Conservation (phyloP, 1,140 invertebrate genomes). For the Asbolus verrucosus region DNA sequence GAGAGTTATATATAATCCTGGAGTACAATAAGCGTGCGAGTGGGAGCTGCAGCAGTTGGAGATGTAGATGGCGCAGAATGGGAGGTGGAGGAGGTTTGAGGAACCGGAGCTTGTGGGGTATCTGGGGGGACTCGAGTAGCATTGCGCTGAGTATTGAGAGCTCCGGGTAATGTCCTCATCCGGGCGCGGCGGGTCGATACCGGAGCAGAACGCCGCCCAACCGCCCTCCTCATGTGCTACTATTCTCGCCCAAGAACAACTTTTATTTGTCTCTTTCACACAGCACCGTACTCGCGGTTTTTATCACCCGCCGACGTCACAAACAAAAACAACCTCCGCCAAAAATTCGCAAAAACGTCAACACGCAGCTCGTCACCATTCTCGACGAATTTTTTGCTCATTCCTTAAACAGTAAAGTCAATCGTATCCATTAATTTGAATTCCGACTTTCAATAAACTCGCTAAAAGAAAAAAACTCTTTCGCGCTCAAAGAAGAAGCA, state of each 20-base stretch:
- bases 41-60: conserved; percentile 55
- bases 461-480: no score
- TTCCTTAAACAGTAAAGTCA: no score
- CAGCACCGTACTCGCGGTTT: conserved; percentile 43
- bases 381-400: no score
- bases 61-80: conserved; percentile 50
- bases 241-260: conserved; percentile 56
- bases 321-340: not conserved
- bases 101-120: conserved; percentile 49
- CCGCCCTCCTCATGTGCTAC: conserved; percentile 55
- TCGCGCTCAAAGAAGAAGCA: no score
- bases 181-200: conserved; percentile 59
- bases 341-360: not conserved
- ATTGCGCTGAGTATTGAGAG: conserved; percentile 60
- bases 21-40: conserved; percentile 31
- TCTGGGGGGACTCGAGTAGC: conserved; percentile 52
- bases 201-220: conserved; percentile 52
- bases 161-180: conserved; percentile 64
- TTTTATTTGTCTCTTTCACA: conserved; percentile 53
- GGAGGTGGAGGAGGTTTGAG: conserved; percentile 41
- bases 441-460: no score
- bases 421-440: no score
- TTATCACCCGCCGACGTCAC: conserved; percentile 6
- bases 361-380: not conserved
- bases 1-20: conserved; percentile 40